Evolutionary conservation across 2,888 invertebrate genomes (phyloP).

Genomic region (Andrena bicolor): DNA sequence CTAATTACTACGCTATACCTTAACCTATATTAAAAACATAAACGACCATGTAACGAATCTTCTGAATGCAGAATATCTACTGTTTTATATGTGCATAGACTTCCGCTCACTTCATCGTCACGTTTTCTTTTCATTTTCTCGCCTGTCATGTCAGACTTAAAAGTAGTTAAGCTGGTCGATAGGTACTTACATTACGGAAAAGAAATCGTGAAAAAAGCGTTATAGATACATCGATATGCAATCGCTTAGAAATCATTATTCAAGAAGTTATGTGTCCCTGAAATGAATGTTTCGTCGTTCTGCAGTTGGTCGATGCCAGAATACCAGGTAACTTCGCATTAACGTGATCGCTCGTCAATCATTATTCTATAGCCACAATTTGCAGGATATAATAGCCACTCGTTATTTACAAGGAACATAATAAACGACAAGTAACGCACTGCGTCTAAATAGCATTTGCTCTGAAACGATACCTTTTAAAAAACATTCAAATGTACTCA

Average conservation of each 20-base stretch:
- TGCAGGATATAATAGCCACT: slow-evolving; percentile 42
- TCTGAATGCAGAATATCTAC: too few species aligned
- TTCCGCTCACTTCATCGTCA: too few species aligned
- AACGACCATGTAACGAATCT: too few species aligned
- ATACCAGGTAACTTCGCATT: slow-evolving; percentile 24
- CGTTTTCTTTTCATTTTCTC: too few species aligned
- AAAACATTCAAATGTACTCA: neutral
- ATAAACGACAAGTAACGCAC: neutral
- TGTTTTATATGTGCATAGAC: too few species aligned
- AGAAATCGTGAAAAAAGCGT: neutral
- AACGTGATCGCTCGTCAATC: slow-evolving; percentile 43
- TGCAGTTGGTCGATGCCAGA: slow-evolving; percentile 27
- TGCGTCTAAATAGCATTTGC: too few species aligned
- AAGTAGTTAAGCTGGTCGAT: too few species aligned
- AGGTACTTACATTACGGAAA: too few species aligned
- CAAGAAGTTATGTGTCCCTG: neutral
- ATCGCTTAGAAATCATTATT: slow-evolving; percentile 16
- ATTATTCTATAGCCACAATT: slow-evolving; percentile 47
- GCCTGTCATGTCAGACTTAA: too few species aligned
- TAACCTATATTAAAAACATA: too few species aligned
- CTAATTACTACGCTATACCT: too few species aligned
- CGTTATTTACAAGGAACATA: slow-evolving; percentile 40
- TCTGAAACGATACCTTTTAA: neutral
- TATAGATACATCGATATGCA: slow-evolving; percentile 7
- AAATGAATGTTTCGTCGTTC: neutral